Evolutionary conservation across 64 coral and sea anemone genomes (phyloP), one percentile per base, ranked within the genome.

Genomic region (Porites australiensis): DNA sequence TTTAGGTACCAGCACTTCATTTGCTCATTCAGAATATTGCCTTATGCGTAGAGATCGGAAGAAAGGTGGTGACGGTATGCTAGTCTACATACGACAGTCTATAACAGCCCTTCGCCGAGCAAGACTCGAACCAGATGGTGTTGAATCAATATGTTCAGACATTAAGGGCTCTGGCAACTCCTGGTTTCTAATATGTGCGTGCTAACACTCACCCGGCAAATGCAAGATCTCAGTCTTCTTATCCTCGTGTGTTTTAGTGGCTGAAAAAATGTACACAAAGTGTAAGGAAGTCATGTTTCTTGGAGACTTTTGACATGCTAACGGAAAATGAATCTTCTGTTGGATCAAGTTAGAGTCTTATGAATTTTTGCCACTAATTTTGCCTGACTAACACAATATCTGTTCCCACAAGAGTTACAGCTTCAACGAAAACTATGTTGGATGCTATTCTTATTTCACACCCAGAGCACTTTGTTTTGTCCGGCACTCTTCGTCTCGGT

Each of bases 101-200:
- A 64, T 93, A 13, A 93, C 70, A 44, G 74, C 82, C 15, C 81
- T 16, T 44, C 91, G 82, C 8, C 18, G 70, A 72, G 19, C 70
- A 22, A 72, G 19, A n/a, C 84, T 87, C 53, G 64, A 87, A 66
- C 84, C 84, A 19, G 84, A 73, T 53, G 84, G 67, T 23, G 50
- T 87, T 54, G 74, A 89, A 89, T 89, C 87, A 51, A 63, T 89
- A 61, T 89, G 87, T 52, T 11, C 75, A 37, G 87, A 88, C 75
- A 70, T 88, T 27, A 88, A 88, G 63, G 87, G 87, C 60, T 59
- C 16, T 77, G 70, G 65, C 18, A 75, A 74, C 75, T 62, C 22
- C 54, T 92, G 80, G 80, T 92, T 92, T 10, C 16, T 92, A 47
- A 64, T 92, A 9, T 86, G 79, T 75, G 81, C n/a, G n/a, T n/a